Evolutionary conservation across 2,888 invertebrate species (phyloP), one percentile per base, ranked within the genome.

Genomic region (Axea sp.): DNA sequence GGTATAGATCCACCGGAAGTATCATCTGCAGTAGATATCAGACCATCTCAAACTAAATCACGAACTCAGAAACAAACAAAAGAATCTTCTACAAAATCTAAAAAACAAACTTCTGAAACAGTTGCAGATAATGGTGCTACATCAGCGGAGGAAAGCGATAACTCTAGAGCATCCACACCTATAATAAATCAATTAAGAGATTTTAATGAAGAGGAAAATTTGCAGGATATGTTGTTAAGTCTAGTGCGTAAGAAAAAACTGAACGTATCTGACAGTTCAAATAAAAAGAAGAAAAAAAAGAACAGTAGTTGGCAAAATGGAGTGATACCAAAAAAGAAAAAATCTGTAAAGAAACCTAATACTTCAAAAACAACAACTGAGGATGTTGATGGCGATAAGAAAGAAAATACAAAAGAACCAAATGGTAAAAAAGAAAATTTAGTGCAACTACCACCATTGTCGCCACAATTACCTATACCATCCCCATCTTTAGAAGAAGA

Each of bases 1-100:
- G 81, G 80, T 4, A 82, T 84, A 14, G 86, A 87, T 30, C 81
- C 82, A 0, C 82, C 84, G 2, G 84, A 84, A 12, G 67, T 84
- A 9, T 77, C 82, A 0, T 82, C 82, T 0, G 79, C 82, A 1
- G 82, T 84, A 0, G 87, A 87, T 11, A 84, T 82, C 5, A 84
- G 85, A 1, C 65, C 84, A 81, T 68, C 80, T 78, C 0, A 84
- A 83, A 9, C 67, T 6, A 53, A 41, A 49, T 2, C 12, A 33
- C 8, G 65, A 6, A 26, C 14, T 24, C 51, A 43, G 33, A 76
- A 71, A 8, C 12, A n/a, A 39, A 8, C 17, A 9, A 57, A 28
- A 26, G 15, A 22, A 15, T 14, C 33, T 2, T 2, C 3, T n/a
- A 1, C 30, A 3, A 68, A 31, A 14, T 31, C 28, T 0, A 28